Percentiles rank a stretch among this genome's conserved stretches.
Conservation (phyloP, 2,113 vertebrate species). For the Gambusia holbrooki region DNA sequence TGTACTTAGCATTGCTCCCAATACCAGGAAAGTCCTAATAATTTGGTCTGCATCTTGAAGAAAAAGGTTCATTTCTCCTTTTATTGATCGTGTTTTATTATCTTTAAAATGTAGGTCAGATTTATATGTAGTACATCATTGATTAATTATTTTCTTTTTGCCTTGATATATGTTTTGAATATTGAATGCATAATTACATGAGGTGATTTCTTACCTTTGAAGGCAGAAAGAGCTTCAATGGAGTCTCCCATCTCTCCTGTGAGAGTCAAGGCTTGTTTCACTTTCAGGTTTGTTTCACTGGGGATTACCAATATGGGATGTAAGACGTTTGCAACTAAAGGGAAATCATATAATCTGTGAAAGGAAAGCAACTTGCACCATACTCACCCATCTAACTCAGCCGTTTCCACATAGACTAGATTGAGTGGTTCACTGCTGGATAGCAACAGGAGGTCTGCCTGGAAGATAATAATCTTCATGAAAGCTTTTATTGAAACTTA, state of each 20-base stretch:
- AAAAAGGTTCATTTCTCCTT: too few species aligned
- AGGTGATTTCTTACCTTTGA: conserved; percentile 81
- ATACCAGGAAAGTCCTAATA: too few species aligned
- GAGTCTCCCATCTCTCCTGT: conserved; percentile 86
- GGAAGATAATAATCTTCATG: background rate
- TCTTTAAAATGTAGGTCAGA: background rate
- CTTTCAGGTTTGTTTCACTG: conserved; percentile 97
- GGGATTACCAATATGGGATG: conserved; percentile 15
- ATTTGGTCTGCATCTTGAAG: too few species aligned
- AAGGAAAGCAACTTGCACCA: background rate
- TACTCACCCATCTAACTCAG: conserved; percentile 90
- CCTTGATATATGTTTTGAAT: background rate
- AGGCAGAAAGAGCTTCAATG: conserved; percentile 81
- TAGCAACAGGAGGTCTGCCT: conserved; percentile 93
- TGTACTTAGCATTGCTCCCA: too few species aligned
- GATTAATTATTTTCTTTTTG: background rate
- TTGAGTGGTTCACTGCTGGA: conserved; percentile 94
- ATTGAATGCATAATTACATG: background rate
- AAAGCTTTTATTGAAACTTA: background rate
- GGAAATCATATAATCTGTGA: background rate
- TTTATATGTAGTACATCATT: background rate
- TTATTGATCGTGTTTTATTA: background rate
- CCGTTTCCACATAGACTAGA: conserved; percentile 91
- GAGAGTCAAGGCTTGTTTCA: conserved; percentile 89
- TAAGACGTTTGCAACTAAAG: conserved; percentile 6